Evolutionary conservation across 2,797 vertebrate genomes (phyloP).

Genomic region (Graptemys geographica): DNA sequence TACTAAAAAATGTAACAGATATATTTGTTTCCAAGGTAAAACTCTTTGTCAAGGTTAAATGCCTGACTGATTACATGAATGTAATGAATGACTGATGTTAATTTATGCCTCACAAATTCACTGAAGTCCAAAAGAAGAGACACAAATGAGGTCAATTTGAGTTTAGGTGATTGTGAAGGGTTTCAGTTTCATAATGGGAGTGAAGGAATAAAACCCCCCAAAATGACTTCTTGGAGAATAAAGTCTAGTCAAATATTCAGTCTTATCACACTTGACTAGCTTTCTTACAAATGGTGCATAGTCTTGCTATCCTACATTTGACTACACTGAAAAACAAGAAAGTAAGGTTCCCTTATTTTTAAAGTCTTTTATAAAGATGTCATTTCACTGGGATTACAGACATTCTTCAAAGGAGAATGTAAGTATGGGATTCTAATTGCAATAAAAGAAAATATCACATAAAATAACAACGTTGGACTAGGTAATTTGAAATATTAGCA

Average conservation of each 20-base stretch:
- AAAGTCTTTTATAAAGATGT: rapidly evolving
- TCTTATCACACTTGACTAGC: neutral
- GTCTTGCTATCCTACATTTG: neutral
- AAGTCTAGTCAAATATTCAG: neutral
- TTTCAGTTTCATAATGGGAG: neutral
- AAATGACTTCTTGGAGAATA: neutral
- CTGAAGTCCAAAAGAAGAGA: neutral
- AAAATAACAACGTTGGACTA: neutral
- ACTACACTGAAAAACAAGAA: neutral
- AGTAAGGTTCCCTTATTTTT: neutral
- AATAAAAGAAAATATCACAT: neutral
- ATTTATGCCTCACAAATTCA: neutral
- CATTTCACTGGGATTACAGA: neutral
- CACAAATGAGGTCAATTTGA: rapidly evolving
- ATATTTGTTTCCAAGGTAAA: neutral
- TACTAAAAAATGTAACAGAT: neutral
- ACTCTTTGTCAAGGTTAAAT: neutral
- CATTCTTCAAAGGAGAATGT: neutral
- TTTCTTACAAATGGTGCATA: neutral
- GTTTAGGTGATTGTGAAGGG: neutral
- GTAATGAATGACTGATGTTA: neutral
- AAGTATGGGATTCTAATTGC: neutral
- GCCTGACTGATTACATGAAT: neutral
- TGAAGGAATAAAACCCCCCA: neutral
- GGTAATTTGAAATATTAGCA: neutral